A percentile compares a stretch with the other conserved stretches of the same genome.
These are phyloP conservation scores for Sthenelais limicola DNA, from an alignment of 2,888 invertebrate genomes.

Conservation along the genomic window DNA sequence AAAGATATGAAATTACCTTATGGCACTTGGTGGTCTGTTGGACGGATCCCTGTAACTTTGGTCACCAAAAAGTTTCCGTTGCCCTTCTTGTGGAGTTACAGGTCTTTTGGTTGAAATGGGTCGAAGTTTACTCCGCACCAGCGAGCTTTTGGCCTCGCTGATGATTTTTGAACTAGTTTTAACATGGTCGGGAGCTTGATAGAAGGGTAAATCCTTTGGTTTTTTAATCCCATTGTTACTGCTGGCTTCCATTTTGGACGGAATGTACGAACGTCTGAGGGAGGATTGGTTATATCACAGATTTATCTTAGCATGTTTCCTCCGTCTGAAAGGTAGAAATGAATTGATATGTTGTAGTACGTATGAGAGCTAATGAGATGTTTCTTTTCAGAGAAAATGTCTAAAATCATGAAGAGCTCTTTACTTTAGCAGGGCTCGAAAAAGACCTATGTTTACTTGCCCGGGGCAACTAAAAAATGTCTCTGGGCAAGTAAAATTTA, in stretches of 20 bases:
- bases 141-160: constrained; percentile 68
- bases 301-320: background rate
- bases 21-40: constrained; percentile 70
- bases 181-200: constrained; percentile 62
- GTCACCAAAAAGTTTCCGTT: constrained; percentile 82
- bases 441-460: too few species aligned
- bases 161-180: constrained; percentile 67
- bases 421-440: too few species aligned
- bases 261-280: background rate
- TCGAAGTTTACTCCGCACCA: constrained; percentile 64
- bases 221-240: too few species aligned
- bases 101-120: constrained; percentile 87
- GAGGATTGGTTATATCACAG: background rate
- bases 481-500: too few species aligned
- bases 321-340: background rate
- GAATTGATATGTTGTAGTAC: background rate
- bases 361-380: background rate
- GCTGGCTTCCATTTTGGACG: constrained; percentile 32
- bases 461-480: too few species aligned
- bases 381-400: background rate
- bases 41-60: constrained; percentile 63
- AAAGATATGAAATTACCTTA: too few species aligned
- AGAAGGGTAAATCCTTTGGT: constrained; percentile 47
- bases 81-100: constrained; percentile 86
- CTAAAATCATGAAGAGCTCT: too few species aligned